phyloP scores from a whole-genome alignment of 1,140 invertebrate species.

The Agraylea sexmaculata region DNA sequence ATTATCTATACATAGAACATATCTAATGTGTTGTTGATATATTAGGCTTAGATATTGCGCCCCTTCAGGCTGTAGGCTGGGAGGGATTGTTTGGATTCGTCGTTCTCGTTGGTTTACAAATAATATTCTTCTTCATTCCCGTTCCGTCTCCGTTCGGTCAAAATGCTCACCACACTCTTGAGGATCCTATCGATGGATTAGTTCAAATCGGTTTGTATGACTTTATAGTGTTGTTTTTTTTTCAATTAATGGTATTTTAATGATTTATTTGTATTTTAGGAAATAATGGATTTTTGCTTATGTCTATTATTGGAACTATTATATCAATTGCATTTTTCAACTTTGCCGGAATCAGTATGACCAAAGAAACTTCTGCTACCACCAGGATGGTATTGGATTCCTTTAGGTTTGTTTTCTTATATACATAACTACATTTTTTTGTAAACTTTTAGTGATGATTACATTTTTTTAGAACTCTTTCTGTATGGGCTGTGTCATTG shows the following conservation, averaged over 20 bases:
- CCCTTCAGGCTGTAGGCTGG: conserved; percentile 78
- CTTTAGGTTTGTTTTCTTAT: conserved; percentile 35
- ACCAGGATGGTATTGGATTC: conserved; percentile 89
- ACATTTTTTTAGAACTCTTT: conserved; percentile 51
- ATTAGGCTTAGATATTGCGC: conserved; percentile 63
- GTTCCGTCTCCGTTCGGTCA: conserved; percentile 62
- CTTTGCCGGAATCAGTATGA: conserved; percentile 91
- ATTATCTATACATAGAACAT: background rate
- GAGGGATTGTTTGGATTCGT: conserved; percentile 85
- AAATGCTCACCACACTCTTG: conserved; percentile 66
- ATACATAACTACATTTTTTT: conserved; percentile 5
- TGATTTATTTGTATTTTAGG: conserved; percentile 23
- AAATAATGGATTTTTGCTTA: conserved; percentile 32
- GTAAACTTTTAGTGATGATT: too few species aligned
- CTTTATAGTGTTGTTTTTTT: conserved; percentile 13
- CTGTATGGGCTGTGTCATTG: conserved; percentile 80
- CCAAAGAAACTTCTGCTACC: conserved; percentile 85
- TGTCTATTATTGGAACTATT: conserved; percentile 57
- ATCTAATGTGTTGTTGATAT: conserved; percentile 2
- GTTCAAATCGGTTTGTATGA: conserved; percentile 65
- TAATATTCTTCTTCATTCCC: conserved; percentile 78
- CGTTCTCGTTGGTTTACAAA: conserved; percentile 57
- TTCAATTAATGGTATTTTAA: conserved; percentile 4
- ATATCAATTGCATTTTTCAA: conserved; percentile 94
- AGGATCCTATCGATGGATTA: conserved; percentile 77